phyloP scores from a whole-genome alignment of 2,888 invertebrate species.

The Drosophila mercatorum region DNA sequence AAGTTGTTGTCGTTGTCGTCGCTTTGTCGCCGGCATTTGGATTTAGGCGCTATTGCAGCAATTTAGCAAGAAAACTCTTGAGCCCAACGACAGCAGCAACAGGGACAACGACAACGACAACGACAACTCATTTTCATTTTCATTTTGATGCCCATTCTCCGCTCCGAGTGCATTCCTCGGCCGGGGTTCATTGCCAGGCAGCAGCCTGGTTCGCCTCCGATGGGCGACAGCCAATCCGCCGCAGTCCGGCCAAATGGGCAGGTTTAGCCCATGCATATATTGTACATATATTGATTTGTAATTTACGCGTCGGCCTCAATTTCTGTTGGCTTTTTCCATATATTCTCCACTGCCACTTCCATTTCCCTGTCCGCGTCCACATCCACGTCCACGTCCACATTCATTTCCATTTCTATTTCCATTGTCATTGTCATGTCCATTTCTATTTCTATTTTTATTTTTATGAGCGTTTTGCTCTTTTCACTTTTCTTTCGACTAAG shows the following conservation, averaged over 20 bases:
- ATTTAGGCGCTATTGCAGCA: constrained; percentile 36
- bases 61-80: constrained; percentile 50
- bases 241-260: constrained; percentile 14
- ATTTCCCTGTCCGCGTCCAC: constrained; percentile 9
- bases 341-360: constrained; percentile 19
- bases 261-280: constrained; percentile 33
- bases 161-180: constrained; percentile 29
- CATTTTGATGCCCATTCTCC: constrained; percentile 37
- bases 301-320: constrained; percentile 60
- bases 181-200: constrained; percentile 31
- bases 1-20: constrained; percentile 31
- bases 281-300: constrained; percentile 71
- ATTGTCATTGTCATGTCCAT: constrained; percentile 23
- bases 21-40: constrained; percentile 37
- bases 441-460: constrained; percentile 59
- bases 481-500: constrained; percentile 47
- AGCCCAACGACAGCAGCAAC: constrained; percentile 1
- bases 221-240: not conserved
- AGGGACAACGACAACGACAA: not conserved
- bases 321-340: constrained; percentile 18
- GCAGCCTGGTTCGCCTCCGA: not conserved
- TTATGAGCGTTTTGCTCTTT: constrained; percentile 43
- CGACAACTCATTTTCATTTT: constrained; percentile 43
- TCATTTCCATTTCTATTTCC: constrained; percentile 42
- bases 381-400: constrained; percentile 27